Base-by-base conservation (phyloP, 2,797 vertebrate species). In the Serranus cabrilla region DNA sequence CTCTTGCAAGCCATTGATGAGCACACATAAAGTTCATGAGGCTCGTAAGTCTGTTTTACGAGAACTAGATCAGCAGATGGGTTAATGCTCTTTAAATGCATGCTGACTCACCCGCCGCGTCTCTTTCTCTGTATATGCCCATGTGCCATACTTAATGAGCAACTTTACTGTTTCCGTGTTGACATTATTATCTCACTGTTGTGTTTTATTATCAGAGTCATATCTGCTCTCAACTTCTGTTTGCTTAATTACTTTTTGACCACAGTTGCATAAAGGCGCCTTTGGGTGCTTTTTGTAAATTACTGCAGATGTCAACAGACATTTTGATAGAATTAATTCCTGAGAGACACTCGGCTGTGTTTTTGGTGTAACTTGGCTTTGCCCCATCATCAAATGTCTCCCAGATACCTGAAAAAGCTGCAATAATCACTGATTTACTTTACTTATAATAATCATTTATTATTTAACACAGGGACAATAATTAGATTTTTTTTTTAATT, bases 71-170 rank as follows among this genome's bases (percentile, higher is more conserved):
- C 82, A 86, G 83, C 84, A 91, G 88, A 89, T 86, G 81, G 81
- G 89, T 83, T 89, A 81, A 92, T 76, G 85, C 89, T 84, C 63
- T 71, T 55, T 67, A 87, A 90, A 93, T 78, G 81, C 71, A 55
- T 63, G 83, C 87, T 90, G 90, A 92, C 87, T 92, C 86, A 84
- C 79, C 65, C 46, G 1, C 59, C 71, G 67, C 7, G 1, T 57
- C 65, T 76, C 45, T 60, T 37, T 68, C 50, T 72, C 43, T 66
- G 14, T 58, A 68, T 52, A 66, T 85, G 80, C 63, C 63, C 61
- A 3, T 66, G 63, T 40, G 70, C 42, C 72, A 43, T 27, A 43
- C 78, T 54, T 87, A 82, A 89, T 79, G 71, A 84, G 59, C 62
- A 72, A 65, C 72, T 83, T 79, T 76, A 83, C 64, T 42, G 39